Base-by-base conservation (phyloP, 2,113 vertebrate genomes). In the Bolborhynchus lineola region DNA sequence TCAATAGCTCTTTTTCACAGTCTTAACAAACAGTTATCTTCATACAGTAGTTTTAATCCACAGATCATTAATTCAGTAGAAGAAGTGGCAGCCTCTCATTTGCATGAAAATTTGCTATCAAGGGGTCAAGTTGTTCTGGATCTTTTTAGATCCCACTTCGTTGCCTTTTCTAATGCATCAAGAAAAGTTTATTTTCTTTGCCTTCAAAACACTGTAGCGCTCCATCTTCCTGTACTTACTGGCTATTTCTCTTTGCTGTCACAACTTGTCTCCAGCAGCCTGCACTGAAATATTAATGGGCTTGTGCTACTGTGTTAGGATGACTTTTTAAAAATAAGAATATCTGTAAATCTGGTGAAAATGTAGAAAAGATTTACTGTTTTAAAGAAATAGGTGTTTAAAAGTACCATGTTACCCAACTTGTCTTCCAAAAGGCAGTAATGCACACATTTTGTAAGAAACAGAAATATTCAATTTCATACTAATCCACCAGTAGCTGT, bases 21-120 rank as follows among this genome's bases (percentile, higher is more conserved):
- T 69, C 55, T 20, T 64, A 78, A 50, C 29, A 75, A 29, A n/a
- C 50, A 74, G 63, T 82, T 28, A n/a, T 92, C 79, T 83, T 79
- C 35, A 28, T 81, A 14, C 12, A 13, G 46, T 35, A 60, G 42
- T 90, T 92, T 57, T 82, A 82, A 91, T 92, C 62, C 26, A 53
- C 62, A 69, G 65, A 78, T 90, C 82, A 78, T 83, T 86, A 94
- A 84, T 83, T 91, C 80, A 93, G 2, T n/a, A 53, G 60, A 64
- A 93, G 26, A 90, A 84, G 44, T 78, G 69, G 42, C 85, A 86
- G 55, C 52, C 8, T 78, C 55, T 90, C n/a, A 39, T 93, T 90
- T 25, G 1, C 72, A 68, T 70, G 53, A 94, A 93, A 88, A 65
- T 72, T 71, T 92, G 9, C 62, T 89, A 29, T 79, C 74, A 76